Base-by-base conservation (phyloP, 2,797 vertebrate species). In the Echeneis naucrates region DNA sequence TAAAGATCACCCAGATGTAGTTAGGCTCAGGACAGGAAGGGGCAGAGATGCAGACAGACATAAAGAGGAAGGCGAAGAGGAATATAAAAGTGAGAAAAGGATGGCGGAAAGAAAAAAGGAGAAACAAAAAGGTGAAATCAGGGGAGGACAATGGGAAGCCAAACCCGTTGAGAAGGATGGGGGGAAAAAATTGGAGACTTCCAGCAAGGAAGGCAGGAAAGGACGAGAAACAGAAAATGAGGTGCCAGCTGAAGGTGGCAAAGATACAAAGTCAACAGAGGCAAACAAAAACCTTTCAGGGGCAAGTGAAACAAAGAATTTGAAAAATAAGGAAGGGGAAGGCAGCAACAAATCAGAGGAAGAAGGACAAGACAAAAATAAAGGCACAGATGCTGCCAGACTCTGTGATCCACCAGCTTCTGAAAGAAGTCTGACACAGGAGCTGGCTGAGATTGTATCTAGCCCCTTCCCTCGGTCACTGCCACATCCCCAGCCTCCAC, bases 341-440 rank as follows among this genome's bases (percentile, higher is more conserved):
- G 11, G 51, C 11, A 0, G 1, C 8, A 69, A 68, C 40, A 61
- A 53, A 68, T 0, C 2, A 1, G 61, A 60, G 23, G 32, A 19
- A 58, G 48, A 68, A 53, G 66, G 44, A 17, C 42, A 8, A 6
- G 58, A 71, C 8, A 57, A 9, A 1, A 72, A 47, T 44, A 54
- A 70, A 63, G 45, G 10, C 13, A 35, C 8, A 0, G 16, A 38
- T 48, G 60, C 64, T 53, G 2, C 32, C 16, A 63, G 32, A 71
- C 17, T 24, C 33, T 37, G 53, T 21, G 69, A 45, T 35, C 56
- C 16, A 45, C 3, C 32, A 12, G 26, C 57, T 33, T 63, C 70
- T 58, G 73, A 83, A 72, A 87, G 73, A 40, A 91, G 79, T 60
- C 64, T 93, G 56, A 94, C 93, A 2, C 92, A 94, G 75, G 92